These are phyloP conservation scores for Drosophila mayri DNA, from an alignment of 1,140 invertebrate genomes.

Conservation along the genomic window DNA sequence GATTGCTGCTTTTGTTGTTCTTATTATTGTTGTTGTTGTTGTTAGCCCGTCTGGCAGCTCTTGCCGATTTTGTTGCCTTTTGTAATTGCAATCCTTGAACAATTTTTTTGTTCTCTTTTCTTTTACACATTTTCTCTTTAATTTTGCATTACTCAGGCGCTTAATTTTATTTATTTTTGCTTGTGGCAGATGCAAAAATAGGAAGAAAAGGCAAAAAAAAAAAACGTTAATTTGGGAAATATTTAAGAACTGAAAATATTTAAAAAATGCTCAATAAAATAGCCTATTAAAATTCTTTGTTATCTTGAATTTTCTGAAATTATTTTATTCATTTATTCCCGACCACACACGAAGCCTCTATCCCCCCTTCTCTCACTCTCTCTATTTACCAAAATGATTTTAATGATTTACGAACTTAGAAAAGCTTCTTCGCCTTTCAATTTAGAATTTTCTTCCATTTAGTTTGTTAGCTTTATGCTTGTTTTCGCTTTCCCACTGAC, in stretches of 20 bases:
- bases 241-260: not conserved
- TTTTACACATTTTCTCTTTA: conserved; percentile 18
- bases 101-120: conserved; percentile 47
- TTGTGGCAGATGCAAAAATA: not conserved
- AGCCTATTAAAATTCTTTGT: not conserved
- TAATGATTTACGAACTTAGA: conserved; percentile 14
- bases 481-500: conserved; percentile 54
- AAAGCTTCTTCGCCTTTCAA: conserved; percentile 21
- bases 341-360: not conserved
- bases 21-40: conserved; percentile 34
- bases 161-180: conserved; percentile 26
- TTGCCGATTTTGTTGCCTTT: conserved; percentile 46
- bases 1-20: conserved; percentile 28
- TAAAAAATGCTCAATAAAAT: not conserved
- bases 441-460: conserved; percentile 33
- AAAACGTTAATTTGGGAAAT: not conserved
- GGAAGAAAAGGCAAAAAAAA: not conserved
- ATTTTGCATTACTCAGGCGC: conserved; percentile 35
- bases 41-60: conserved; percentile 47
- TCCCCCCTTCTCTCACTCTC: no score
- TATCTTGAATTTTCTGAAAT: not conserved
- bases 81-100: conserved; percentile 79
- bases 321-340: not conserved
- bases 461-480: conserved; percentile 27
- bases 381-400: not conserved